Evolutionary conservation across 2,113 vertebrate species (phyloP), one percentile per base, ranked within the genome.

Genomic region (Scartelaos histophorus): DNA sequence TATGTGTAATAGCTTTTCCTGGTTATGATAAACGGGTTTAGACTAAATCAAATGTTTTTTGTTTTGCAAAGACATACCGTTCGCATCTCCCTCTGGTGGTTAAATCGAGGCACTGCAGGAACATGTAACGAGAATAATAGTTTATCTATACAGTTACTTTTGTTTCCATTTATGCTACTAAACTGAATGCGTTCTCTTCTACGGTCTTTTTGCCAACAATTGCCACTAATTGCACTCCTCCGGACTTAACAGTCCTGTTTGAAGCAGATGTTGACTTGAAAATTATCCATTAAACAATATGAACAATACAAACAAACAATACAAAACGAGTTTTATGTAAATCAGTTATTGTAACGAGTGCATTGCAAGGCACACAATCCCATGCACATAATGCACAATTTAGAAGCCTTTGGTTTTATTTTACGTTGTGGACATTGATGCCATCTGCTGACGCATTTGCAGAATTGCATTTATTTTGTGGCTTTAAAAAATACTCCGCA

Each of bases 391-490:
- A 68, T 58, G 54, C 9, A 56, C 35, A 66, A 29, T 67, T 53
- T 60, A 46, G 4, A 46, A 35, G 38, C 9, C 24, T 24, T 67
- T 13, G 35, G 19, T 0, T 58, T 69, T 16, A 57, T 29, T 17
- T 60, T 22, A 47, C 25, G 1, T 19, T 29, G 0, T 21, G 12
- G 5, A 7, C 78, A 69, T 67, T 65, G 73, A 71, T 82, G 90
- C 89, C 89, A 88, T 60, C 90, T 90, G 78, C 87, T 92, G 89
- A 64, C 78, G 61, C 12, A 13, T 61, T 7, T 64, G n/a, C 25
- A 47, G 35, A n/a, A 88, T 72, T 82, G 75, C 88, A 77, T 45
- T 25, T 61, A 73, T 49, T 45, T 35, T 13, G 22, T 3, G 1
- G 21, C 22, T 15, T 29, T 12, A 12, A 25, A 58, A 17, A 51